These are phyloP conservation scores for Alethe castanea DNA, from an alignment of 2,113 vertebrate genomes.

Conservation along the genomic window DNA sequence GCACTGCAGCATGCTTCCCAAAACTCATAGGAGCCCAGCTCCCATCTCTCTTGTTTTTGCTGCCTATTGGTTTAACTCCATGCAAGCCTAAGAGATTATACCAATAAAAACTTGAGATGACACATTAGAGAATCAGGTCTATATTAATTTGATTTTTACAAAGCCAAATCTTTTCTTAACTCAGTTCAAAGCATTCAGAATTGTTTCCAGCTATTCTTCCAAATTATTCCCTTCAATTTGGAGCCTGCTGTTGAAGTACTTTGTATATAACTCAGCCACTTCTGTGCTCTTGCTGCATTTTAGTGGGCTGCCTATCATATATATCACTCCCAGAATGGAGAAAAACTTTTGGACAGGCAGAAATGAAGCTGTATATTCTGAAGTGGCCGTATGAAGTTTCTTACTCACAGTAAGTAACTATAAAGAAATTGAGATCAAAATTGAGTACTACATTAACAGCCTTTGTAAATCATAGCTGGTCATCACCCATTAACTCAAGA, in stretches of 20 bases:
- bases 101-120: background rate
- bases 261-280: background rate
- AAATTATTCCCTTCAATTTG: background rate
- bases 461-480: background rate
- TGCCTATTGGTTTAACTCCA: background rate
- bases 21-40: background rate
- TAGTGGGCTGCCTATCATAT: background rate
- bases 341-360: background rate
- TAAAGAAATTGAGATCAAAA: background rate
- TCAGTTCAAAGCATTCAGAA: background rate
- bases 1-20: background rate
- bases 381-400: background rate
- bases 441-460: background rate
- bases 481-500: background rate
- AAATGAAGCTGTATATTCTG: background rate
- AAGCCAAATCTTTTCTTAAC: background rate
- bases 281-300: background rate
- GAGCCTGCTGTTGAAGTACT: background rate
- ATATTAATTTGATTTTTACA: background rate
- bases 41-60: background rate
- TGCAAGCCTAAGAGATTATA: background rate
- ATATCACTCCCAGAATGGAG: background rate
- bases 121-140: background rate
- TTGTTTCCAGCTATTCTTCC: background rate
- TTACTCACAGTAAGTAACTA: background rate